Base-by-base conservation (phyloP, 2,888 invertebrate genomes). In the Campoplex nolae region DNA sequence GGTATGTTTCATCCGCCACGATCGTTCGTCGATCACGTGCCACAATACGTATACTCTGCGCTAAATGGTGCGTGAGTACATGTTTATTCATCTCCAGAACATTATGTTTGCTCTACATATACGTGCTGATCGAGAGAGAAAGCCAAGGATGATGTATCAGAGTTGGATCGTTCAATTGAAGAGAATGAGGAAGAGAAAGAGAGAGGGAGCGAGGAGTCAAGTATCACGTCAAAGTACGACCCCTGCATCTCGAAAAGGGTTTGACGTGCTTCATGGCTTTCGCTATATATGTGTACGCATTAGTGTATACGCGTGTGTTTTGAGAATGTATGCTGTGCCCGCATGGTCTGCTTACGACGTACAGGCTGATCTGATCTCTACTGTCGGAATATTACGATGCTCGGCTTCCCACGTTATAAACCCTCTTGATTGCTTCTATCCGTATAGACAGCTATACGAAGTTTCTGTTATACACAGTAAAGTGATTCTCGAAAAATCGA, bases 1-100 rank as follows among this genome's bases (percentile, higher is more conserved):
- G 70, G 78, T 70, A 71, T 48, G 45, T 83, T 83, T 76, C 70
- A 80, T 83, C 86, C 83, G 80, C 83, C 80, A 83, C 75, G 79
- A 83, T 65, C 73, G 83, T 80, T 83, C 42, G 23, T 42, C 76
- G 67, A 86, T 83, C 83, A 76, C 83, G 83, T 80, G 54, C 75
- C 45, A n/a, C 51, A 38, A 35, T n/a, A 38, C 79, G 62, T 28
- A 71, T 62, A 48, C 45, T 62, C n/a, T 18, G 28, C 23, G 65
- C 45, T 65, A 62, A 68, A 38, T 73, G 28, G 77, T 68, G 65
- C 62, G 58, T 70, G 62, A 38, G 48, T 28, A 38, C 42, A 48
- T 71, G 28, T 58, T 38, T 75, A 56, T 58, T 13, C 71, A 56
- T 62, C 11, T 32, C 54, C 45, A 65, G 76, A 73, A 76, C 75